Percentiles rank a stretch among this genome's conserved stretches.
phyloP scores from a whole-genome alignment of 2,888 invertebrate species.

The Amblyjoppa fuscipennis region DNA sequence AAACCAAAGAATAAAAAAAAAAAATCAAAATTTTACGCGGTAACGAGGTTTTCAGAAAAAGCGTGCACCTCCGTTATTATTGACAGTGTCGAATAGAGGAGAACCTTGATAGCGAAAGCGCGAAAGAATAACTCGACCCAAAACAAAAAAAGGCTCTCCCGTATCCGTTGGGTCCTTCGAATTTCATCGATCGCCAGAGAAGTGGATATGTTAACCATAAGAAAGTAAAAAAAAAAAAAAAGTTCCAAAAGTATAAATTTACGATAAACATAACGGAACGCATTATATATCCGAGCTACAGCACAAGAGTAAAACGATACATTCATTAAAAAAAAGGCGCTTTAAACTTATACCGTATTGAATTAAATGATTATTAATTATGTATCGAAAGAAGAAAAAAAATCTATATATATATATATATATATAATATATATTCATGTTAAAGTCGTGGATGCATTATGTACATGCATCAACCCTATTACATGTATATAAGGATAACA shows the following conservation, averaged over 20 bases:
- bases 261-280: not conserved
- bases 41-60: constrained; percentile 38
- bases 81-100: constrained; percentile 26
- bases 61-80: constrained; percentile 32
- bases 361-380: constrained; percentile 32
- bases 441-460: constrained; percentile 72
- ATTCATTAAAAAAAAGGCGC: constrained; percentile 11
- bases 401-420: constrained; percentile 67
- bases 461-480: constrained; percentile 69
- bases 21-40: constrained; percentile 7
- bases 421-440: constrained; percentile 74
- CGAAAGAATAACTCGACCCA: constrained; percentile 12
- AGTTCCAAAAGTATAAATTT: constrained; percentile 7
- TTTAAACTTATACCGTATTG: constrained; percentile 22
- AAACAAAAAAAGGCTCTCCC: constrained; percentile 29
- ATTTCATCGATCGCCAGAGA: not conserved
- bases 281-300: constrained; percentile 23
- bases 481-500: constrained; percentile 66
- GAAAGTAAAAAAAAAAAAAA: constrained; percentile 7
- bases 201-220: not conserved
- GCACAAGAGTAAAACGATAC: constrained; percentile 30
- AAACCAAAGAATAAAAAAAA: constrained; percentile 1
- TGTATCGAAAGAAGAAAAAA: constrained; percentile 52
- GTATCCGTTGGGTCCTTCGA: constrained; percentile 21
- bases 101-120: not conserved